Evolutionary conservation across 2,888 invertebrate genomes (phyloP).

Genomic region (Chaetogeoica ovagalla): DNA sequence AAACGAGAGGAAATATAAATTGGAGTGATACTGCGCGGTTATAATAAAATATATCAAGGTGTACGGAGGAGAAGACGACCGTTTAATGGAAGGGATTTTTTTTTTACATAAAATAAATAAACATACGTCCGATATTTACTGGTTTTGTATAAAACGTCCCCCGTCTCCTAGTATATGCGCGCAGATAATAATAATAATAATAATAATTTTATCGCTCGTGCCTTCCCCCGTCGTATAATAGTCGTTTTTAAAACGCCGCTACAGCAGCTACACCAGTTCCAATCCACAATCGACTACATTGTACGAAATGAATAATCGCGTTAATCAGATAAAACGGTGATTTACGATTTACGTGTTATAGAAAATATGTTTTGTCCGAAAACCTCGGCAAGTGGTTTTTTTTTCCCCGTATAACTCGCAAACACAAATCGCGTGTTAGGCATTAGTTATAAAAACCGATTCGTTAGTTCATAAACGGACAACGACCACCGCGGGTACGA

Average conservation of each 20-base stretch:
- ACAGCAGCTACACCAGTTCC: background rate
- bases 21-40: slow-evolving; percentile 1
- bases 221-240: slow-evolving; percentile 27
- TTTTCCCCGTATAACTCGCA: no score
- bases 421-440: no score
- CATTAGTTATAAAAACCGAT: no score
- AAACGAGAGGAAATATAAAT: background rate
- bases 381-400: no score
- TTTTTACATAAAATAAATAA: background rate
- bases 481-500: no score
- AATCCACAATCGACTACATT: background rate
- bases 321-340: slow-evolving; percentile 27
- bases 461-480: no score
- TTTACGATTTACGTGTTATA: slow-evolving; percentile 5
- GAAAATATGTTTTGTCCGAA: background rate
- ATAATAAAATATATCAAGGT: slow-evolving; percentile 25
- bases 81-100: slow-evolving; percentile 22
- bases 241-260: slow-evolving; percentile 13
- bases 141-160: background rate
- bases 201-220: slow-evolving; percentile 35
- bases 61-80: background rate
- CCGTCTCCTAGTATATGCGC: background rate
- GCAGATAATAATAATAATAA: slow-evolving; percentile 42
- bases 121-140: slow-evolving; percentile 29
- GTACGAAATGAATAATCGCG: background rate